A percentile compares a stretch with the other conserved stretches of the same genome.
phyloP scores from a whole-genome alignment of 2,113 vertebrate species.

The Apteryx owenii region DNA sequence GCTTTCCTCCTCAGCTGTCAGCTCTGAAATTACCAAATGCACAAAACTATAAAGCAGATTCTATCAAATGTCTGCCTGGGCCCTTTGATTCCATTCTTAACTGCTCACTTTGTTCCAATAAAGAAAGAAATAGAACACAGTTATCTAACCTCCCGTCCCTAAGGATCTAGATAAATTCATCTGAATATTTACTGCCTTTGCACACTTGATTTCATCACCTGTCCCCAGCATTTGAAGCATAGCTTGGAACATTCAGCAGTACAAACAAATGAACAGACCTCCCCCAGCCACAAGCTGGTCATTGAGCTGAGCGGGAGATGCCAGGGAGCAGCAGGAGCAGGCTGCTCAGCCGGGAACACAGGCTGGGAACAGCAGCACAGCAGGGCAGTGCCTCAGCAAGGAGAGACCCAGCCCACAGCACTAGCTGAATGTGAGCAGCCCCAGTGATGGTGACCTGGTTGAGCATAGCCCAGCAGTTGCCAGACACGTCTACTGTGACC shows the following conservation, averaged over 20 bases:
- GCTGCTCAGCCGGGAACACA: neutral
- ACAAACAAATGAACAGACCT: neutral
- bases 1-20: neutral
- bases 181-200: neutral
- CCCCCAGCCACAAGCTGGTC: neutral
- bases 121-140: neutral
- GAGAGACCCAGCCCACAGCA: no score
- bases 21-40: neutral
- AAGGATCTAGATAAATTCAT: neutral
- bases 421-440: neutral
- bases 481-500: neutral
- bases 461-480: no score
- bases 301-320: neutral
- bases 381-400: no score
- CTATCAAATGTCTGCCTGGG: neutral
- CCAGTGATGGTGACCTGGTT: neutral
- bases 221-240: neutral
- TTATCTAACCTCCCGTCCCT: neutral
- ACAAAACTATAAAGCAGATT: neutral
- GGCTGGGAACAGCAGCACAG: no score
- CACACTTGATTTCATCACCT: neutral
- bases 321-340: neutral
- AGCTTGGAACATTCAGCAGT: neutral
- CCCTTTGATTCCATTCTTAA: neutral
- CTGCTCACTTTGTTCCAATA: neutral